phyloP scores from a whole-genome alignment of 2,113 vertebrate species.

The Myotis brandtii region DNA sequence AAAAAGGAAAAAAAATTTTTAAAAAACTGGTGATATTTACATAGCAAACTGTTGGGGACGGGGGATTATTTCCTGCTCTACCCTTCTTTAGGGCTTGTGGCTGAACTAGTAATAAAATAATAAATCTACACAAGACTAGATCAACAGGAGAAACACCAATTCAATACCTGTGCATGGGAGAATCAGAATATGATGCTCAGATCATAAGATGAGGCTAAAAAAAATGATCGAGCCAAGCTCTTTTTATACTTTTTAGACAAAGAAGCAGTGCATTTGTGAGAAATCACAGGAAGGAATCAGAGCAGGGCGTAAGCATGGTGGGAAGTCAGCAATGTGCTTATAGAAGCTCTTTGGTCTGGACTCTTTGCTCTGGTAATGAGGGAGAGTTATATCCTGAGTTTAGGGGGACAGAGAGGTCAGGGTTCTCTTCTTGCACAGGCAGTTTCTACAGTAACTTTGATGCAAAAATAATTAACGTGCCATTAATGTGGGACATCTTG shows the following conservation, averaged over 20 bases:
- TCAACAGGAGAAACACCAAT: background rate
- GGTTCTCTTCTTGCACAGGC: no score
- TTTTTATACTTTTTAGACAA: background rate
- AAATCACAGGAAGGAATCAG: background rate
- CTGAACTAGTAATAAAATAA: background rate
- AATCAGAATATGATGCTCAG: background rate
- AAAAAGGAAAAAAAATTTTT: no score
- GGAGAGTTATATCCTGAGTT: background rate
- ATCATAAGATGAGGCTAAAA: background rate
- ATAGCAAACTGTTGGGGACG: background rate
- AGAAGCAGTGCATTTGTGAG: background rate
- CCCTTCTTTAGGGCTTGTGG: background rate
- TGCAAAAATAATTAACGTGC: background rate
- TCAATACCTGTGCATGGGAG: background rate
- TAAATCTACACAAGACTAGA: background rate
- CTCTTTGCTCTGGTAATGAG: background rate
- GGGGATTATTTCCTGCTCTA: background rate
- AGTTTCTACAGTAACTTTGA: background rate
- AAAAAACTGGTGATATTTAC: background rate
- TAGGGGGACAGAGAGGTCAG: no score
- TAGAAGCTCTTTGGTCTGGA: background rate
- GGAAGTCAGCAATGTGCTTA: background rate
- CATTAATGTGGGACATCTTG: background rate
- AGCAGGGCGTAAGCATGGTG: background rate
- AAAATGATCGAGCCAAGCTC: background rate